These are phyloP conservation scores for Andrena flavipes DNA, from an alignment of 2,888 invertebrate genomes.

Conservation along the genomic window DNA sequence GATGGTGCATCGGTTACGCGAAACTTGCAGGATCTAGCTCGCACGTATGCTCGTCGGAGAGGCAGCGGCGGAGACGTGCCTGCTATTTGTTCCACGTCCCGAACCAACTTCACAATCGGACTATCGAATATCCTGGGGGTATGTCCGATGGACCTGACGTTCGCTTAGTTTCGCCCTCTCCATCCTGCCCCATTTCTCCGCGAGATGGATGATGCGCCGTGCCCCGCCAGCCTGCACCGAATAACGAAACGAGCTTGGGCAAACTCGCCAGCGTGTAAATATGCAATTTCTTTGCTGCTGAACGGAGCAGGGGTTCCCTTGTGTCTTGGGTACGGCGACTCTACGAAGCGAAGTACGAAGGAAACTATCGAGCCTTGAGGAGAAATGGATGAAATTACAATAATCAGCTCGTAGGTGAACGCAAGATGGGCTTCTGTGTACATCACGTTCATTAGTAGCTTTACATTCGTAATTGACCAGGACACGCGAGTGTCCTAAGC, in stretches of 20 bases:
- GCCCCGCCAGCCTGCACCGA: slow-evolving; percentile 10
- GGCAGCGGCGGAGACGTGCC: slow-evolving; percentile 15
- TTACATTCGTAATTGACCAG: background rate
- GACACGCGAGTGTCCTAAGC: background rate
- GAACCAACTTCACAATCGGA: slow-evolving; percentile 46
- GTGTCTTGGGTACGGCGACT: background rate
- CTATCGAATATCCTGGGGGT: slow-evolving; percentile 68
- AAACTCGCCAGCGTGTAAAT: slow-evolving; percentile 26
- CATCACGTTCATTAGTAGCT: no score
- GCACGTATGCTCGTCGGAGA: background rate
- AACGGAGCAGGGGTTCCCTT: background rate
- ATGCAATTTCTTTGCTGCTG: background rate
- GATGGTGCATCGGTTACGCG: background rate
- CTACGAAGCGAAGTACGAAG: slow-evolving; percentile 1
- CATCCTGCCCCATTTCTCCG: slow-evolving; percentile 32
- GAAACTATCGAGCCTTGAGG: background rate
- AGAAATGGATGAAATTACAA: no score
- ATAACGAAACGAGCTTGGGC: slow-evolving; percentile 18
- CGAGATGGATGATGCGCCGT: slow-evolving; percentile 45
- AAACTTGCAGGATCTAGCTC: slow-evolving; percentile 16
- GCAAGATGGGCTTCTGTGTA: no score
- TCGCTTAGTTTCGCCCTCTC: slow-evolving; percentile 57
- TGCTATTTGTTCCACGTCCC: slow-evolving; percentile 54
- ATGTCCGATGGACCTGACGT: slow-evolving; percentile 64
- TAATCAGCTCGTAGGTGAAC: no score